Conservation (phyloP, 2,888 invertebrate species). For the Macroteleia sp. region DNA sequence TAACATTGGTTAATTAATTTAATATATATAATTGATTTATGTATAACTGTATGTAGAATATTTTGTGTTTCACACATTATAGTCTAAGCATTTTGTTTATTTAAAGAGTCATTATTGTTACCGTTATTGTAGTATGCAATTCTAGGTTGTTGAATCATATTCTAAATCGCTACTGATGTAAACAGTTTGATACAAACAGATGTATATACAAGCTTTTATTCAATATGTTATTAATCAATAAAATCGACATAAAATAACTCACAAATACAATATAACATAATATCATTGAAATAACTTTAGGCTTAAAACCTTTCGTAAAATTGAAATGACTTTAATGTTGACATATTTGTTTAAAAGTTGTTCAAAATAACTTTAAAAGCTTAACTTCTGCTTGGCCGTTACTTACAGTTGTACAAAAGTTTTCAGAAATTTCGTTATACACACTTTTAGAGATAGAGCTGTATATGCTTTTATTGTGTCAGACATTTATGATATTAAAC, state of each 20-base stretch:
- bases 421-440: conserved; percentile 28
- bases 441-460: neutral
- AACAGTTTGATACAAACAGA: too few relatives aligned
- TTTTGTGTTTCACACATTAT: too few relatives aligned
- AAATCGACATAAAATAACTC: neutral
- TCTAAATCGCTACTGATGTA: too few relatives aligned
- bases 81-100: too few relatives aligned
- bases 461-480: neutral
- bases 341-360: conserved; percentile 33
- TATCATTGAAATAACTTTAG: neutral
- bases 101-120: too few relatives aligned
- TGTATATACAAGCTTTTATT: too few relatives aligned
- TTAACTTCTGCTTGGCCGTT: conserved; percentile 21
- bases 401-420: conserved; percentile 27
- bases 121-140: too few relatives aligned
- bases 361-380: conserved; percentile 41
- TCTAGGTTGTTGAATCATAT: too few relatives aligned
- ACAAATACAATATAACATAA: neutral
- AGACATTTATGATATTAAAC: conserved; percentile 13
- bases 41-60: too few relatives aligned
- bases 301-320: neutral
- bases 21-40: too few relatives aligned
- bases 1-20: too few relatives aligned
- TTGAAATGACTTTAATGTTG: conserved; percentile 22
- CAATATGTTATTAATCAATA: too few relatives aligned